Evolutionary conservation across 2,113 vertebrate species (phyloP).

Genomic region (Nibea coibor): DNA sequence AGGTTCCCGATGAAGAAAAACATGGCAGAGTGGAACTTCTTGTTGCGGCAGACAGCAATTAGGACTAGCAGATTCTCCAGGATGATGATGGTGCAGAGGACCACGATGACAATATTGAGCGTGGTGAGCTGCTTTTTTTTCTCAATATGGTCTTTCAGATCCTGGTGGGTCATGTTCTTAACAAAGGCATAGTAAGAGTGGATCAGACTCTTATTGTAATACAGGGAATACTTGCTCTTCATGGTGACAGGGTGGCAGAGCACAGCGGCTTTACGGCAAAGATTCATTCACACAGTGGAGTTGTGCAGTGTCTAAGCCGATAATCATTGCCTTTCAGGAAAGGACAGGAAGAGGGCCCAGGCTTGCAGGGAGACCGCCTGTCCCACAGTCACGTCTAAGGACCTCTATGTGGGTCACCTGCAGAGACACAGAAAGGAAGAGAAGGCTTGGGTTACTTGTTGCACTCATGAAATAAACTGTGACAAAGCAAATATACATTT

Average conservation of each 20-base stretch:
- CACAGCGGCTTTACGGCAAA: slow-evolving; percentile 54
- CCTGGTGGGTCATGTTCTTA: slow-evolving; percentile 78
- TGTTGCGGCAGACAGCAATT: slow-evolving; percentile 90
- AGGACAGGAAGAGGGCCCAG: slow-evolving; percentile 48
- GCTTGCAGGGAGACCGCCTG: slow-evolving; percentile 55
- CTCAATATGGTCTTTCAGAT: slow-evolving; percentile 14
- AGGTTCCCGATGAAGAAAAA: slow-evolving; percentile 97
- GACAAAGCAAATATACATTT: slow-evolving; percentile 35
- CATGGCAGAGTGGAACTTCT: slow-evolving; percentile 96
- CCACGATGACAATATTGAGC: slow-evolving; percentile 84
- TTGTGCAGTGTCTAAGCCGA: slow-evolving; percentile 48
- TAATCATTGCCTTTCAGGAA: slow-evolving; percentile 49
- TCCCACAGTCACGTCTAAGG: slow-evolving; percentile 77
- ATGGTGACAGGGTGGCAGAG: slow-evolving; percentile 81
- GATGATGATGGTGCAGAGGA: slow-evolving; percentile 91
- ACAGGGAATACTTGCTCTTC: slow-evolving; percentile 90
- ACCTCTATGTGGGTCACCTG: slow-evolving; percentile 81
- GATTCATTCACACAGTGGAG: slow-evolving; percentile 73
- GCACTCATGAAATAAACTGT: slow-evolving; percentile 21
- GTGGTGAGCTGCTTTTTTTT: slow-evolving; percentile 31
- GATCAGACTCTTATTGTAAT: slow-evolving; percentile 88
- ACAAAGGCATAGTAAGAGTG: slow-evolving; percentile 87
- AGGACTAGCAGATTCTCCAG: slow-evolving; percentile 95
- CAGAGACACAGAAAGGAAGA: slow-evolving; percentile 59
- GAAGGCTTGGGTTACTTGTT: slow-evolving; percentile 44